A percentile compares a stretch with the other conserved stretches of the same genome.
These are phyloP conservation scores for Apamea crenata DNA, from an alignment of 2,888 invertebrate genomes.

Conservation along the genomic window DNA sequence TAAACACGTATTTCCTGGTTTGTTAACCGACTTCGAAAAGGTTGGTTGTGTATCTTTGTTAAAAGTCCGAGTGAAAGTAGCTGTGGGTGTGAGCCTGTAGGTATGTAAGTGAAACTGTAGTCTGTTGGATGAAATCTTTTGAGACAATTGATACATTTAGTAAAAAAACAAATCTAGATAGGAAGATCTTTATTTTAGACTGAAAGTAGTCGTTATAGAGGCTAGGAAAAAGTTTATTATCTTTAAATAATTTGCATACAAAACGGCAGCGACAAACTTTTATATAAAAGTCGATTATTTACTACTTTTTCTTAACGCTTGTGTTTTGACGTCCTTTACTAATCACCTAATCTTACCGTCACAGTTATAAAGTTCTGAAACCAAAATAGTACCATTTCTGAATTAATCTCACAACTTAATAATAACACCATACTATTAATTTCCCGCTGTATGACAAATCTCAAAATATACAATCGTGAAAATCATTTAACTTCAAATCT, in stretches of 20 bases:
- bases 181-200: background rate
- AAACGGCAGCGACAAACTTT: background rate
- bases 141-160: too few species aligned
- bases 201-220: background rate
- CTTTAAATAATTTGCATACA: background rate
- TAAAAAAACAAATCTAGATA: background rate
- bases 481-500: background rate
- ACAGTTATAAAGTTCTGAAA: background rate
- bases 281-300: background rate
- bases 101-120: conserved; percentile 7
- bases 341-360: background rate
- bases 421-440: too few species aligned
- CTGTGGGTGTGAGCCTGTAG: background rate
- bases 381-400: background rate
- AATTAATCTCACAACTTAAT: too few species aligned
- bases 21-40: conserved; percentile 44
- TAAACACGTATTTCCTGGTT: conserved; percentile 57
- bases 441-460: too few species aligned
- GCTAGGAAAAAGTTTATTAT: background rate
- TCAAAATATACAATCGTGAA: background rate
- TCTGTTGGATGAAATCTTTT: background rate
- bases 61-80: conserved; percentile 24
- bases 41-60: conserved; percentile 32
- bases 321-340: background rate
- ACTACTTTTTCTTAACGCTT: background rate